phyloP scores from a whole-genome alignment of 2,797 vertebrate genomes.

The Sebastes itinus region DNA sequence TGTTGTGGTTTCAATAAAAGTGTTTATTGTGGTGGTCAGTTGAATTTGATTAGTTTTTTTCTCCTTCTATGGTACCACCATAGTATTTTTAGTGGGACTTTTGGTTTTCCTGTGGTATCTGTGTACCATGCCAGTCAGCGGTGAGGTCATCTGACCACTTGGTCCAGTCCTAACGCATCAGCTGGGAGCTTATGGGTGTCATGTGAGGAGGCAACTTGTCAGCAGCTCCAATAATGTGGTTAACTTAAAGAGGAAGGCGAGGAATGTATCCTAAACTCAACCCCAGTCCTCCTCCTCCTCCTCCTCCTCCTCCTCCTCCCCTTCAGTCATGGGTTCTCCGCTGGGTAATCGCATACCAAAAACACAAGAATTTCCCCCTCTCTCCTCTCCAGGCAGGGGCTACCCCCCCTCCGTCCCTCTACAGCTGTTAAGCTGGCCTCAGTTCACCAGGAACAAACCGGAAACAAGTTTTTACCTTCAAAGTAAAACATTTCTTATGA shows the following conservation, averaged over 20 bases:
- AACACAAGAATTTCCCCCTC: conserved; percentile 76
- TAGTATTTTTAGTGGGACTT: background rate
- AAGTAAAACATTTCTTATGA: conserved; percentile 28
- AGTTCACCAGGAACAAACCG: conserved; percentile 26
- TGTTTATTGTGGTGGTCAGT: no score
- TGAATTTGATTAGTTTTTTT: background rate
- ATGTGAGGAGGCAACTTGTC: conserved; percentile 67
- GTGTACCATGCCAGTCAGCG: background rate
- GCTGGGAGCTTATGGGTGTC: conserved; percentile 52
- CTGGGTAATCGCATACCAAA: conserved; percentile 77
- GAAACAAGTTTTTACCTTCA: conserved; percentile 13
- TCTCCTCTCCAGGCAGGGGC: conserved; percentile 59
- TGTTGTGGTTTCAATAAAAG: background rate
- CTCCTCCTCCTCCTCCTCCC: conserved; percentile 37
- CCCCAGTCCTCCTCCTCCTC: conserved; percentile 38
- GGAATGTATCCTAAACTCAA: conserved; percentile 73
- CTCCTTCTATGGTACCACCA: background rate
- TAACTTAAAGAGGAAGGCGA: conserved; percentile 69
- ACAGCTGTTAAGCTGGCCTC: background rate
- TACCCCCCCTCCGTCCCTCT: background rate
- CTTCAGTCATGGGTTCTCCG: conserved; percentile 77
- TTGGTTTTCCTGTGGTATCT: background rate
- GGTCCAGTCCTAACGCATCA: conserved; percentile 36
- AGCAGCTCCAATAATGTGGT: conserved; percentile 65
- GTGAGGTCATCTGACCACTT: conserved; percentile 51